These are phyloP conservation scores for Hydroisotoma schaefferi DNA, from an alignment of 2,888 invertebrate genomes.

Conservation along the genomic window DNA sequence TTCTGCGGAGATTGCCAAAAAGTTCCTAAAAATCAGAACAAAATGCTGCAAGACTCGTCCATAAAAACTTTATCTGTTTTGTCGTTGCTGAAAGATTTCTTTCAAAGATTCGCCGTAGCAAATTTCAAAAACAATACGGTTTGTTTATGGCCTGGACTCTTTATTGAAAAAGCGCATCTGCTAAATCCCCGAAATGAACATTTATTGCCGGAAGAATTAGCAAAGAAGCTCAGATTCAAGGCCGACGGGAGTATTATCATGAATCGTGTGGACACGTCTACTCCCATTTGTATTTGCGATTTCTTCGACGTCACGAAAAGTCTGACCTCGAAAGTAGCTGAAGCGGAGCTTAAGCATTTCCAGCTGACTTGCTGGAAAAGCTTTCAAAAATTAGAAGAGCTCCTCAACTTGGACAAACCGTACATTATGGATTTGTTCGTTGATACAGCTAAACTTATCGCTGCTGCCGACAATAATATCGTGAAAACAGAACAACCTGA, in stretches of 20 bases:
- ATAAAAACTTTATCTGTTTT: not conserved
- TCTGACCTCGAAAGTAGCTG: not conserved
- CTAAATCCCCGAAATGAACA: not conserved
- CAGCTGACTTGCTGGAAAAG: constrained; percentile 7
- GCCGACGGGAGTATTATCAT: not conserved
- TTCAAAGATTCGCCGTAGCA: constrained; percentile 8
- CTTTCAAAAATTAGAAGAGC: constrained; percentile 1
- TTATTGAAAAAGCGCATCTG: not conserved
- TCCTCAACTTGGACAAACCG: constrained; percentile 1
- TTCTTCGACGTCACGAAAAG: constrained; percentile 4
- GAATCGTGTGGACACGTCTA: not conserved
- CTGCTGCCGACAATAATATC: too few relatives aligned
- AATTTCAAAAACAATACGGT: constrained; percentile 1
- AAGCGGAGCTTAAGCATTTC: constrained; percentile 3
- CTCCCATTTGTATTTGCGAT: constrained; percentile 7
- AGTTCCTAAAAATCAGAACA: not conserved
- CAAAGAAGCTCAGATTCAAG: not conserved
- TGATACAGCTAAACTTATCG: not conserved
- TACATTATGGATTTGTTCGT: constrained; percentile 8
- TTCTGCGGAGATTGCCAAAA: not conserved
- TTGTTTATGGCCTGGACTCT: constrained; percentile 7
- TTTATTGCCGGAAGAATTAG: not conserved
- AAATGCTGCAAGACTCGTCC: not conserved
- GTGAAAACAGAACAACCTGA: too few relatives aligned
- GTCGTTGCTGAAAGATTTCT: constrained; percentile 9